Conservation (phyloP, 2,113 vertebrate species). For the Suricata suricatta region DNA sequence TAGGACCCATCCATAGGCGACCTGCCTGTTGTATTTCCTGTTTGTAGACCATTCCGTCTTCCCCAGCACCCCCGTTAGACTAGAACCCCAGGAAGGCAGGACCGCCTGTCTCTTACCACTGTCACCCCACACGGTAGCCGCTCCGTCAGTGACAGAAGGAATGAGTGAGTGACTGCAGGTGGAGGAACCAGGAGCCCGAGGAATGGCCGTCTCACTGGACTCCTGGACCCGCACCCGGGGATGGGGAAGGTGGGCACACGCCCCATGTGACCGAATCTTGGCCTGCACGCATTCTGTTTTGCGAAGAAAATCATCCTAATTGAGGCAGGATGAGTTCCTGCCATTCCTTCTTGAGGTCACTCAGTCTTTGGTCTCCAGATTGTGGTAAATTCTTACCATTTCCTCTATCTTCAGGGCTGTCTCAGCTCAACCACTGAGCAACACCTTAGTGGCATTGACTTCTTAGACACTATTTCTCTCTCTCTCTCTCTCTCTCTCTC, state of each 20-base stretch:
- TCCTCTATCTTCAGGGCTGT: neutral
- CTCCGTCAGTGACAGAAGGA: neutral
- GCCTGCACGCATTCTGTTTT: neutral
- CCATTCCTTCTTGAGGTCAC: neutral
- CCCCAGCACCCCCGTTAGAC: neutral
- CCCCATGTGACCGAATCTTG: neutral
- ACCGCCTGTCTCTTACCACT: neutral
- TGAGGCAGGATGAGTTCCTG: neutral
- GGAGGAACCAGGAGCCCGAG: too few relatives aligned
- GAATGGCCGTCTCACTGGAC: neutral
- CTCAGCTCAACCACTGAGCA: too few relatives aligned
- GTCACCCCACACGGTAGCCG: rapidly evolving
- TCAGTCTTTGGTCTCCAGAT: neutral
- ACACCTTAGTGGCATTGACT: neutral
- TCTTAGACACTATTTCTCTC: neutral
- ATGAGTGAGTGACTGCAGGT: rapidly evolving
- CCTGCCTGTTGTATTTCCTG: neutral
- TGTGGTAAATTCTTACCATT: neutral
- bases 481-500: neutral
- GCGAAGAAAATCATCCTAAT: neutral
- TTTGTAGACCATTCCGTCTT: rapidly evolving
- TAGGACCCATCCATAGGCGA: neutral
- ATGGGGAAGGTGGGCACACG: rapidly evolving
- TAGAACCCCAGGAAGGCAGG: neutral
- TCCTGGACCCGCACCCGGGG: neutral